Conservation (phyloP, 2,797 vertebrate species). For the Labroides dimidiatus region DNA sequence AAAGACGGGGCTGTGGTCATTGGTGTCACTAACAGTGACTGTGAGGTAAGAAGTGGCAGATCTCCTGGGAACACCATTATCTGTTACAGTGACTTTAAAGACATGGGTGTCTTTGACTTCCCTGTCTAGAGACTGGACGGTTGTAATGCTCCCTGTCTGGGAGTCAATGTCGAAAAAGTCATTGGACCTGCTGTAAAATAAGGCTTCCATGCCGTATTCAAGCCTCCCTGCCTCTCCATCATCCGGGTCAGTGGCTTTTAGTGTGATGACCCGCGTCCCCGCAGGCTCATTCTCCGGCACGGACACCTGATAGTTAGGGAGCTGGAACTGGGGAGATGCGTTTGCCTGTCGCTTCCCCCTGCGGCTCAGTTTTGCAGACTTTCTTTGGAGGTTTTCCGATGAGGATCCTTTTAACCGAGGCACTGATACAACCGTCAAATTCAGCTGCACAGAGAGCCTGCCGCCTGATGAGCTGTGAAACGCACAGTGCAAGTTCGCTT, state of each 20-base stretch:
- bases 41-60: slow-evolving; percentile 90
- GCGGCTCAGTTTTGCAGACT: slow-evolving; percentile 25
- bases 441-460: slow-evolving; percentile 66
- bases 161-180: slow-evolving; percentile 91
- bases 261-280: slow-evolving; percentile 89
- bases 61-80: slow-evolving; percentile 87
- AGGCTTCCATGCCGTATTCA: slow-evolving; percentile 92
- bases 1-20: slow-evolving; percentile 93
- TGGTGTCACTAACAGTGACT: slow-evolving; percentile 95
- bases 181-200: slow-evolving; percentile 92
- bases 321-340: slow-evolving; percentile 89
- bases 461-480: slow-evolving; percentile 53
- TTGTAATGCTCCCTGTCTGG: slow-evolving; percentile 88
- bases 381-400: slow-evolving; percentile 19
- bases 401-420: slow-evolving; percentile 11
- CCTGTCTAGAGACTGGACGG: slow-evolving; percentile 88
- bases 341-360: slow-evolving; percentile 84
- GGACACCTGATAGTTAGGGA: slow-evolving; percentile 94
- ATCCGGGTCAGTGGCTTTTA: slow-evolving; percentile 92
- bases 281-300: slow-evolving; percentile 94
- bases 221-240: slow-evolving; percentile 92
- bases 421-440: slow-evolving; percentile 53
- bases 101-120: slow-evolving; percentile 96
- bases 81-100: slow-evolving; percentile 91
- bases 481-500: slow-evolving; percentile 68